phyloP scores from a whole-genome alignment of 2,888 invertebrate species.

The Eristalis pertinax region DNA sequence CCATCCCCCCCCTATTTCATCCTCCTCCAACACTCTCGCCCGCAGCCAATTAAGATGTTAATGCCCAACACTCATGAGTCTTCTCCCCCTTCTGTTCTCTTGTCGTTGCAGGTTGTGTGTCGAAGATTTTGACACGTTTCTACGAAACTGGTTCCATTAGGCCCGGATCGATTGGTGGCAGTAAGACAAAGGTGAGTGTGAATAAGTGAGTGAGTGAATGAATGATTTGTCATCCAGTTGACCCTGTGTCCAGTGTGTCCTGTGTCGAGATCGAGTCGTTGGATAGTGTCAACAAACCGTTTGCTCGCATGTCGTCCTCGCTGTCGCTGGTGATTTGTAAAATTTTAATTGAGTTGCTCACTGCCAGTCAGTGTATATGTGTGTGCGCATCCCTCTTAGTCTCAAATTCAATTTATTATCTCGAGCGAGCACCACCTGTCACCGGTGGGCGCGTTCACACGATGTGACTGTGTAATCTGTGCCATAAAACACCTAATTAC shows the following conservation, averaged over 20 bases:
- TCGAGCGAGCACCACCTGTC: slow-evolving; percentile 52
- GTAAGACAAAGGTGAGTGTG: slow-evolving; percentile 92
- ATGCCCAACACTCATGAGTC: slow-evolving; percentile 25
- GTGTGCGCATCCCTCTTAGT: neutral
- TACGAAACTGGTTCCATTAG: slow-evolving; percentile 98
- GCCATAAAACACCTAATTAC: slow-evolving; percentile 73
- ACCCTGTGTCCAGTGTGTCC: slow-evolving; percentile 8
- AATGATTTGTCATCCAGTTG: slow-evolving; percentile 43
- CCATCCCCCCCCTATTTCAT: no score
- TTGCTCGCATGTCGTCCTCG: neutral
- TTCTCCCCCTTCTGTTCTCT: slow-evolving; percentile 21
- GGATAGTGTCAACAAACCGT: slow-evolving; percentile 57
- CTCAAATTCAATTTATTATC: slow-evolving; percentile 61
- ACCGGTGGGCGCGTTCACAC: slow-evolving; percentile 66
- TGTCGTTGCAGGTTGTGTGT: slow-evolving; percentile 88
- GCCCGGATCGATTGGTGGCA: slow-evolving; percentile 97
- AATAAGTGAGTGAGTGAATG: slow-evolving; percentile 79
- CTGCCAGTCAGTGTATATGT: neutral
- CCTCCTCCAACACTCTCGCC: no score
- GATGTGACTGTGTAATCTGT: slow-evolving; percentile 72
- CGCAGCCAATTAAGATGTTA: slow-evolving; percentile 55
- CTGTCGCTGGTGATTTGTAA: slow-evolving; percentile 26
- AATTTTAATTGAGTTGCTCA: slow-evolving; percentile 37
- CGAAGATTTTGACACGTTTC: slow-evolving; percentile 97
- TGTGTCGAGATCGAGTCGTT: slow-evolving; percentile 13